Evolutionary conservation across 1,140 invertebrate genomes (phyloP), one percentile per base, ranked within the genome.

Genomic region (Scaptomyza montana): DNA sequence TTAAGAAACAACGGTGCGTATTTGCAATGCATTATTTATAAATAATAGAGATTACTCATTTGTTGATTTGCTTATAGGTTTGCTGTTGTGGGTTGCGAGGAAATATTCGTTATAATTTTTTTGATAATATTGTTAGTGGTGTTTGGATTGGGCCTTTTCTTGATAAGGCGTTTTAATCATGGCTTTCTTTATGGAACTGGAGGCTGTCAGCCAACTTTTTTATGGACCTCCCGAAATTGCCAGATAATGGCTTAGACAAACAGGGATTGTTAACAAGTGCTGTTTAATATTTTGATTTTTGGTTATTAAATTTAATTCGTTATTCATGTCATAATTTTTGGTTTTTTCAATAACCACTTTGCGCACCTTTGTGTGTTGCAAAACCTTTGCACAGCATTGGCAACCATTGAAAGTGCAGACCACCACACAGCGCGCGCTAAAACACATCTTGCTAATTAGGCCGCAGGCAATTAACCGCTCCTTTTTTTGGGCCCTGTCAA

Each of bases 381-480:
- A 30, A 30, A 30, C 28, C 3, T 33, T 33, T 33, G 33, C 50
- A 56, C 54, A 53, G 36, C 43, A 43, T 43, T 39, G 33, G 33
- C 59, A 65, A 45, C 55, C 57, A 68, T 53, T 77, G 57, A 50
- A 77, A 12, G 25, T 39, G 33, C 68, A 33, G 0, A 6, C 30
- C 30, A 7, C 30, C 30, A 33, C 30, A 33, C 74, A 41, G 77
- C 67, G 64, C 28, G 16, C 51, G 8, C 21, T 21, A 47, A 69
- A 69, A 41, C 65, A 73, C 71, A 65, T 74, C 74, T 76, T 69
- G 47, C 75, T 87, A 87, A 87, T 87, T 86, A 68, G 74, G 66
- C 74, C 74, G 57, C 67, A 33, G 74, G 74, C 82, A 56, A 19
- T 74, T 67, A 59, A 61, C 49, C 54, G 55, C 45, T 28, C 47